A percentile compares a stretch with the other conserved stretches of the same genome.
phyloP scores from a whole-genome alignment of 2,113 vertebrate genomes.

The western clawed frog (Xenopus tropicalis) region UCB_Xtro_10.0 CM004450.2:112125001-112125500 shows the following conservation, averaged over 20 bases:
- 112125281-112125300: neutral
- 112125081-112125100: neutral
- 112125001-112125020: too few relatives aligned
- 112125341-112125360: neutral
- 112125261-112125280: neutral
- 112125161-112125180: neutral
- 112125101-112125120: neutral
- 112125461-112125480: too few relatives aligned
- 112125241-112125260: neutral
- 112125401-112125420: too few relatives aligned
- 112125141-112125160: neutral
- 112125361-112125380: neutral
- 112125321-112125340: neutral
- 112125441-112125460: too few relatives aligned
- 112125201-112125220: neutral
- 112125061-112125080: neutral
- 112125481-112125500: too few relatives aligned
- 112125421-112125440: too few relatives aligned
- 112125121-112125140: neutral
- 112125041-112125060: too few relatives aligned
- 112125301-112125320: neutral
- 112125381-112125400: neutral
- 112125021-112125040: too few relatives aligned
- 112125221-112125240: neutral
- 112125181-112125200: slow-evolving; percentile 3